Evolutionary conservation across 30 jellyfish, hydroid and myxozoan species (phyloP).

Genomic region (Aurelia aurita complex sp. Pacific): DNA sequence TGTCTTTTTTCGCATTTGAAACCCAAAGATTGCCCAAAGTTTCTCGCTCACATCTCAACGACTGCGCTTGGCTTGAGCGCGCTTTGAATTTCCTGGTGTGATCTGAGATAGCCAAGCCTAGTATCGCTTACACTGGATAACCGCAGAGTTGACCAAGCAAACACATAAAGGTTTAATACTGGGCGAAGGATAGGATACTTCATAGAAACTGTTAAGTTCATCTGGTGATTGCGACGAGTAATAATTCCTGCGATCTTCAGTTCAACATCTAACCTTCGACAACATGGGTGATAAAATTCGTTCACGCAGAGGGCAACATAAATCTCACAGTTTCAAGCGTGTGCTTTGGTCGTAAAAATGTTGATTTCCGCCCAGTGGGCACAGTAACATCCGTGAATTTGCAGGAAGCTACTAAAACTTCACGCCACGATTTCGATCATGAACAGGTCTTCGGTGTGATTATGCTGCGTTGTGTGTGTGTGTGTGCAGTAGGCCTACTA

Average conservation of each 20-base stretch:
- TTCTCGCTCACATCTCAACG: too few species aligned
- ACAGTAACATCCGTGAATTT: slow-evolving; percentile 51
- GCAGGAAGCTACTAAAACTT: slow-evolving; percentile 60
- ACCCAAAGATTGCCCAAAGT: not conserved
- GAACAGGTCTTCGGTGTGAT: not conserved
- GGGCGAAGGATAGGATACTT: not conserved
- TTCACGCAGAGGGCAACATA: slow-evolving; percentile 36
- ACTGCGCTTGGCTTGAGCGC: too few species aligned
- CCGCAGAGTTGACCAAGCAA: slow-evolving; percentile 1
- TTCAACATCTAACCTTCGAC: not conserved
- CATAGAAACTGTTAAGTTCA: too few species aligned
- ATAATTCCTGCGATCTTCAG: too few species aligned
- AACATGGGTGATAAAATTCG: not conserved
- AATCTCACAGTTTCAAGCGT: slow-evolving; percentile 58
- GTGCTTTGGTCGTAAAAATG: slow-evolving; percentile 46
- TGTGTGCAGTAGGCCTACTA: slow-evolving; percentile 1
- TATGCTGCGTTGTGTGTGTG: not conserved
- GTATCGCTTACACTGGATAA: not conserved
- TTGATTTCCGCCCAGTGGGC: slow-evolving; percentile 70
- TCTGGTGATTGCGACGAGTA: too few species aligned
- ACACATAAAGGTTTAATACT: not conserved
- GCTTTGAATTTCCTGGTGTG: too few species aligned
- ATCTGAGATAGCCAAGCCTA: not conserved
- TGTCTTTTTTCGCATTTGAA: not conserved
- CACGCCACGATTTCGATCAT: slow-evolving; percentile 45